Evolutionary conservation across 2,113 vertebrate genomes (phyloP).

Genomic region (Strix uralensis): DNA sequence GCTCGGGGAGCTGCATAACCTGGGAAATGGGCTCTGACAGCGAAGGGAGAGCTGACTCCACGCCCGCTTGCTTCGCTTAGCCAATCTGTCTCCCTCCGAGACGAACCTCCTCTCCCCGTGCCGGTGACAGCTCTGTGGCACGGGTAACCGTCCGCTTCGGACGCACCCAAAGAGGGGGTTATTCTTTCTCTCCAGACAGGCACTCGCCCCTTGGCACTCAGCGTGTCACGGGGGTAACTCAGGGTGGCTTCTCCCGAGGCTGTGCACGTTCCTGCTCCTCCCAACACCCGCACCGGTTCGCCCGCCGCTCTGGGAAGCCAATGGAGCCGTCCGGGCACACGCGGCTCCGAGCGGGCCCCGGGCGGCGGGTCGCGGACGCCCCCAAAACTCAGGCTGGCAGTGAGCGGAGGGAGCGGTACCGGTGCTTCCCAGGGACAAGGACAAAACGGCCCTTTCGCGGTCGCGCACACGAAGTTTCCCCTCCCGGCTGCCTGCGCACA

Average conservation of each 20-base stretch:
- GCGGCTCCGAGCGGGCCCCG: neutral
- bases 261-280: neutral
- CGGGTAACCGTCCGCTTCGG: neutral
- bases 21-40: neutral
- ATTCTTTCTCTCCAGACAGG: neutral
- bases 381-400: neutral
- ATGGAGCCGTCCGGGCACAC: neutral
- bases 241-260: neutral
- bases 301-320: neutral
- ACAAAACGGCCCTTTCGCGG: neutral
- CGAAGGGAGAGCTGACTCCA: fast-evolving
- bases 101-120: neutral
- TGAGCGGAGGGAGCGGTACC: neutral
- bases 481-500: neutral
- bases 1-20: fast-evolving
- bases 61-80: neutral
- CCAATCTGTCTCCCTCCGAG: neutral
- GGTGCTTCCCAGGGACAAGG: neutral
- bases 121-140: neutral
- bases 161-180: neutral
- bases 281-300: neutral
- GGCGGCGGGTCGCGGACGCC: neutral
- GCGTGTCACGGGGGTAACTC: neutral
- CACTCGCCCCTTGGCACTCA: neutral
- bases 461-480: neutral